These are phyloP conservation scores for Pissodes strobi DNA, from an alignment of 1,140 invertebrate genomes.

Conservation along the genomic window DNA sequence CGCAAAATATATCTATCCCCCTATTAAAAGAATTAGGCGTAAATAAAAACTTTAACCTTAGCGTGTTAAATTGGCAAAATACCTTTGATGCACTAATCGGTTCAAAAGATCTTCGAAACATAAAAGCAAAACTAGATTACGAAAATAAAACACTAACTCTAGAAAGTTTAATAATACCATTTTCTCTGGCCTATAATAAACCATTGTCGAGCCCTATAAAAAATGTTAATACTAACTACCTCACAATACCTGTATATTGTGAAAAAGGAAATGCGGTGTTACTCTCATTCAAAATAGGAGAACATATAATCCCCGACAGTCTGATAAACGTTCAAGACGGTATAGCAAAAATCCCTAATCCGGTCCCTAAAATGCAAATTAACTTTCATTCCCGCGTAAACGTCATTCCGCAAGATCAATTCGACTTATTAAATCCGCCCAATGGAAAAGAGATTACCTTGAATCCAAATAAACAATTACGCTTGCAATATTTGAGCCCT, in stretches of 20 bases:
- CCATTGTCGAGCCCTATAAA: background rate
- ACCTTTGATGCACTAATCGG: background rate
- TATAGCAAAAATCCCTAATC: background rate
- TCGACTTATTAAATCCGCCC: background rate
- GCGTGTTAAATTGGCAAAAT: background rate
- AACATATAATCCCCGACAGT: background rate
- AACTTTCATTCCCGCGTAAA: background rate
- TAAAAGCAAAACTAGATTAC: background rate
- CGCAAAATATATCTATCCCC: background rate
- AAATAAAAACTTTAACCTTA: background rate
- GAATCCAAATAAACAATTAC: background rate
- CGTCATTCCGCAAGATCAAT: slow-evolving; percentile 3
- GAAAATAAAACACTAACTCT: background rate
- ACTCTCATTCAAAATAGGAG: background rate
- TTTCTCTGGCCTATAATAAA: slow-evolving; percentile 1
- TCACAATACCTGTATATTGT: background rate
- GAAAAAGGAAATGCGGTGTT: background rate
- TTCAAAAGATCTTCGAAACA: background rate
- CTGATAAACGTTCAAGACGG: background rate
- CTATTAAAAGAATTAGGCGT: background rate
- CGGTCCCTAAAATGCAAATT: background rate
- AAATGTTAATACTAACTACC: background rate
- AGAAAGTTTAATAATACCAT: background rate
- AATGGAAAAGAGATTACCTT: background rate
- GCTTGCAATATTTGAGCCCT: background rate